Evolutionary conservation across 2,888 invertebrate genomes (phyloP).

Genomic region (Trissolcus brochymenae): DNA sequence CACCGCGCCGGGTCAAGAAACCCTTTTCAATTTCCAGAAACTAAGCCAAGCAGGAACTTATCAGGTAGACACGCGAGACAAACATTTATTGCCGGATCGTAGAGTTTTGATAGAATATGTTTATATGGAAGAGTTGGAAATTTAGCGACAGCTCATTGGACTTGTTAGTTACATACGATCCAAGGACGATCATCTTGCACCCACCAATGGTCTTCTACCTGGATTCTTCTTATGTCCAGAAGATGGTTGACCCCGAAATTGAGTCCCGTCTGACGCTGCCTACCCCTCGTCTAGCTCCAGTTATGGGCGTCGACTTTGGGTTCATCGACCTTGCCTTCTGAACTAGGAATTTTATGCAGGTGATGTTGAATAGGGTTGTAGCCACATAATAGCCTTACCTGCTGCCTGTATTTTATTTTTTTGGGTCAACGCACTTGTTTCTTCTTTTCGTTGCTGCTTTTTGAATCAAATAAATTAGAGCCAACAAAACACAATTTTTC

Average conservation of each 20-base stretch:
- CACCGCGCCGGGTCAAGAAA: conserved; percentile 47
- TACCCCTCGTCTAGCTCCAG: conserved; percentile 55
- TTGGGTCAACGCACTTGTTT: conserved; percentile 57
- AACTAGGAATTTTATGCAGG: conserved; percentile 76
- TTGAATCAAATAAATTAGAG: conserved; percentile 33
- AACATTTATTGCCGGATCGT: conserved; percentile 23
- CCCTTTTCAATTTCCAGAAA: conserved; percentile 35
- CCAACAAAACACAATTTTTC: conserved; percentile 13
- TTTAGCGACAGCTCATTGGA: conserved; percentile 2
- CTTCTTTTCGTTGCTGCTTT: conserved; percentile 17
- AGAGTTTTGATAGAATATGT: background rate
- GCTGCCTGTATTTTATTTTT: conserved; percentile 53
- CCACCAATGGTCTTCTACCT: conserved; percentile 55
- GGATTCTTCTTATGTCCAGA: conserved; percentile 47
- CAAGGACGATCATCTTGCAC: conserved; percentile 61
- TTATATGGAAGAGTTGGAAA: background rate
- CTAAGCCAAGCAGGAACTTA: conserved; percentile 34
- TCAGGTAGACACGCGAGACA: conserved; percentile 40
- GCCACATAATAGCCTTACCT: conserved; percentile 55
- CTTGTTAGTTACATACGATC: conserved; percentile 50
- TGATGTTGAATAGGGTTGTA: conserved; percentile 67
- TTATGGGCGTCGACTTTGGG: conserved; percentile 61
- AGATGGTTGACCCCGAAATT: conserved; percentile 44
- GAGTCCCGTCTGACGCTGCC: conserved; percentile 11
- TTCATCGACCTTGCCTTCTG: conserved; percentile 69